phyloP scores from a whole-genome alignment of 2,797 vertebrate species.

The Zalophus californianus region DNA sequence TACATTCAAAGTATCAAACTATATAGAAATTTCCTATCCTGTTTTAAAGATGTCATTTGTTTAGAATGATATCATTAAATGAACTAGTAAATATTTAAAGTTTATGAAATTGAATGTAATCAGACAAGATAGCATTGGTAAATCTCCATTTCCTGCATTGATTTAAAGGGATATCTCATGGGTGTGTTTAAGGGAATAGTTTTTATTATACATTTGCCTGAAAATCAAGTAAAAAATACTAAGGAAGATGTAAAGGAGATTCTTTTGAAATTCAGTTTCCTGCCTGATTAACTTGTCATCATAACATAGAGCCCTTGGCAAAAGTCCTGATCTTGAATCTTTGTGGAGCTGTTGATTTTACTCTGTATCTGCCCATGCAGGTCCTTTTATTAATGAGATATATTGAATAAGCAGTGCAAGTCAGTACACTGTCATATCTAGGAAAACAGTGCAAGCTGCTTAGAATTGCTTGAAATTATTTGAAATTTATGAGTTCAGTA shows the following conservation, averaged over 20 bases:
- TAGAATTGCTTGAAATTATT: background rate
- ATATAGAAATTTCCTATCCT: background rate
- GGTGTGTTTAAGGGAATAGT: background rate
- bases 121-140: background rate
- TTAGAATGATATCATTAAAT: background rate
- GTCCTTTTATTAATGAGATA: background rate
- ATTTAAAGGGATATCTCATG: background rate
- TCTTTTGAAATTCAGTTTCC: background rate
- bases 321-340: background rate
- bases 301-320: background rate
- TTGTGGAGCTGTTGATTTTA: background rate
- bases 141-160: background rate
- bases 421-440: background rate
- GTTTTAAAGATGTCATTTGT: background rate
- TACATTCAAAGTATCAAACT: background rate
- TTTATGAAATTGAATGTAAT: background rate
- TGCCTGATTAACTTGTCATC: background rate
- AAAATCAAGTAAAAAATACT: background rate
- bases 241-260: background rate
- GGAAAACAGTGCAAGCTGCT: background rate
- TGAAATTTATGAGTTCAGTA: background rate
- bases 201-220: background rate
- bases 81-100: background rate
- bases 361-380: background rate
- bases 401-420: background rate